These are phyloP conservation scores for Mico argentatus DNA, from an alignment of 2,797 vertebrate species.

Conservation along the genomic window DNA sequence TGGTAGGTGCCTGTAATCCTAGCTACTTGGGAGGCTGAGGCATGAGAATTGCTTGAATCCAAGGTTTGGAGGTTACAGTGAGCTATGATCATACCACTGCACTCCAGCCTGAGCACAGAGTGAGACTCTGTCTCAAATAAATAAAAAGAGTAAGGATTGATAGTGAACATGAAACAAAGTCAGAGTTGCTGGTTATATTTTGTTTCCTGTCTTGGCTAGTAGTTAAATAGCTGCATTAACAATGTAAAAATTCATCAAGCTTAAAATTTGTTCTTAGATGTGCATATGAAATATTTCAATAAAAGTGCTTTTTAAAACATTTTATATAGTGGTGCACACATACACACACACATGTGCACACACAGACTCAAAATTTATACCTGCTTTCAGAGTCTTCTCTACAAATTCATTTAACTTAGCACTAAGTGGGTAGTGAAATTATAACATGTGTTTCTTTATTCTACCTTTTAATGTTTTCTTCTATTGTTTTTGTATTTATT, in stretches of 20 bases:
- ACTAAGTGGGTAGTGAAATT: not conserved
- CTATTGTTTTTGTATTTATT: not conserved
- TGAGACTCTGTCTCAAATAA: too few relatives aligned
- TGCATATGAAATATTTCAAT: not conserved
- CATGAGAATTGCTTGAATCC: too few relatives aligned
- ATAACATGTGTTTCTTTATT: not conserved
- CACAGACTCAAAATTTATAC: not conserved
- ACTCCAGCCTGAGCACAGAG: too few relatives aligned
- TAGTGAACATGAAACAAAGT: not conserved
- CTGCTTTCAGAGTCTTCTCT: not conserved
- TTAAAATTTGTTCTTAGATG: not conserved
- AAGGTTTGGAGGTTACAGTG: too few relatives aligned
- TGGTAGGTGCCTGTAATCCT: too few relatives aligned
- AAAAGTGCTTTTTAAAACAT: not conserved
- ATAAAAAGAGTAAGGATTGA: not conserved
- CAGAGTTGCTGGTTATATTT: not conserved
- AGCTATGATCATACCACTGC: too few relatives aligned
- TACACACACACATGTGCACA: not conserved
- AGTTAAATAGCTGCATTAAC: not conserved
- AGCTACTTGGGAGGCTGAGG: too few relatives aligned
- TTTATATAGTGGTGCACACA: not conserved
- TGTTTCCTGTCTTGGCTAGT: not conserved
- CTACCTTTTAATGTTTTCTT: not conserved
- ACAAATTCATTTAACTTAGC: not conserved
- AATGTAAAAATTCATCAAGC: not conserved